Percentiles rank a stretch among this genome's conserved stretches.
These are phyloP conservation scores for Hippocampus abdominalis DNA, from an alignment of 2,113 vertebrate species.

Conservation along the genomic window DNA sequence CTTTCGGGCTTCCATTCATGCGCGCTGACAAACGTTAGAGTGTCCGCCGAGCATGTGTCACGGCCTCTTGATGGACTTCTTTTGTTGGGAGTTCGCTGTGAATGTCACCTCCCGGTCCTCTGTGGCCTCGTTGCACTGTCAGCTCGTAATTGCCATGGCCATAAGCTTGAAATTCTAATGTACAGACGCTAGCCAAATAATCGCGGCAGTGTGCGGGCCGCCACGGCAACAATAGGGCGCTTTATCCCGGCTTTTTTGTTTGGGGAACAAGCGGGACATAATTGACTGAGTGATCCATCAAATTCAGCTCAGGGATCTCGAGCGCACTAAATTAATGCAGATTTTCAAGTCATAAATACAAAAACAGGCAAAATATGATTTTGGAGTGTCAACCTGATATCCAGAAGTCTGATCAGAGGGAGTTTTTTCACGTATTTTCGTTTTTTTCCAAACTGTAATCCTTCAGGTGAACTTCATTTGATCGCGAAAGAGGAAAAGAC, in stretches of 20 bases:
- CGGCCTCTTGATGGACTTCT: constrained; percentile 73
- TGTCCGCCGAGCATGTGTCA: constrained; percentile 73
- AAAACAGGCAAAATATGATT: neutral
- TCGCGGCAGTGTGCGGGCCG: constrained; percentile 43
- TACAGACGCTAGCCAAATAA: constrained; percentile 56
- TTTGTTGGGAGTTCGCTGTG: constrained; percentile 60
- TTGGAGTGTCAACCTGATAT: neutral
- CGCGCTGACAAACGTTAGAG: constrained; percentile 71
- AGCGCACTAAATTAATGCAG: neutral
- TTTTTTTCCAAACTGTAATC: neutral
- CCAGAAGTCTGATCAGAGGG: neutral
- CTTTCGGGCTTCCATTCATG: constrained; percentile 70
- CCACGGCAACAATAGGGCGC: constrained; percentile 43
- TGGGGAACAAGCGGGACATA: constrained; percentile 15
- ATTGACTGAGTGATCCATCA: constrained; percentile 38
- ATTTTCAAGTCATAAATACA: neutral
- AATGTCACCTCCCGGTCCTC: constrained; percentile 49
- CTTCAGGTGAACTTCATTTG: too few relatives aligned
- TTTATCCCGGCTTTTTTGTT: constrained; percentile 39
- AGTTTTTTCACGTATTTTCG: neutral
- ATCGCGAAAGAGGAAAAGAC: too few relatives aligned
- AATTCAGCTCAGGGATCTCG: neutral
- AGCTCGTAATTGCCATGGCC: constrained; percentile 61
- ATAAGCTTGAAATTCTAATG: constrained; percentile 68
- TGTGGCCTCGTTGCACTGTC: constrained; percentile 60